These are phyloP conservation scores for Fragum fragum DNA, from an alignment of 2,888 invertebrate species.

Conservation along the genomic window DNA sequence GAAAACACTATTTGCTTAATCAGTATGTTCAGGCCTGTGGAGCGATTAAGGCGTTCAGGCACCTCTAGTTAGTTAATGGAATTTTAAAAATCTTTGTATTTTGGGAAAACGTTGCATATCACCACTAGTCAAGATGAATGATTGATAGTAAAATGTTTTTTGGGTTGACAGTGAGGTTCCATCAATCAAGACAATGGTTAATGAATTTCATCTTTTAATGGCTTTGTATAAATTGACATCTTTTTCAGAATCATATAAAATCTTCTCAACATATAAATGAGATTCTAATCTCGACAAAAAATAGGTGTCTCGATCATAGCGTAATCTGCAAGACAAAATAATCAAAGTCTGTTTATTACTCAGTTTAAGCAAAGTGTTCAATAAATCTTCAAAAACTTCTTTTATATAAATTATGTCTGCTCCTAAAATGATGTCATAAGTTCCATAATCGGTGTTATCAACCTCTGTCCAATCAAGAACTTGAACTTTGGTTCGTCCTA, in stretches of 20 bases:
- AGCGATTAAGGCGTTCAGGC: no score
- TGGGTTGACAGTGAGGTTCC: no score
- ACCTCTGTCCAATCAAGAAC: conserved; percentile 83
- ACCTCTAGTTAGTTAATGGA: no score
- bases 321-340: conserved; percentile 82
- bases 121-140: no score
- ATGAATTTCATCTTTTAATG: conserved; percentile 50
- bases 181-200: neutral
- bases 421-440: conserved; percentile 84
- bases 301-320: conserved; percentile 82
- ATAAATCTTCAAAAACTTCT: conserved; percentile 83
- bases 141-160: no score
- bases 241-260: conserved; percentile 75
- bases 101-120: no score
- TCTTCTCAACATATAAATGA: conserved; percentile 72
- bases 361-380: conserved; percentile 76
- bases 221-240: conserved; percentile 80
- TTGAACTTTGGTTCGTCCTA: conserved; percentile 53
- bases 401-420: conserved; percentile 86
- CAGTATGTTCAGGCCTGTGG: no score
- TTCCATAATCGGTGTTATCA: conserved; percentile 40
- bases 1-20: no score
- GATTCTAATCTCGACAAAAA: conserved; percentile 79
- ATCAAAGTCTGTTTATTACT: conserved; percentile 70
- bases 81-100: no score